These are phyloP conservation scores for Troglohyphantes excavatus DNA, from an alignment of 2,888 invertebrate genomes.

Conservation along the genomic window DNA sequence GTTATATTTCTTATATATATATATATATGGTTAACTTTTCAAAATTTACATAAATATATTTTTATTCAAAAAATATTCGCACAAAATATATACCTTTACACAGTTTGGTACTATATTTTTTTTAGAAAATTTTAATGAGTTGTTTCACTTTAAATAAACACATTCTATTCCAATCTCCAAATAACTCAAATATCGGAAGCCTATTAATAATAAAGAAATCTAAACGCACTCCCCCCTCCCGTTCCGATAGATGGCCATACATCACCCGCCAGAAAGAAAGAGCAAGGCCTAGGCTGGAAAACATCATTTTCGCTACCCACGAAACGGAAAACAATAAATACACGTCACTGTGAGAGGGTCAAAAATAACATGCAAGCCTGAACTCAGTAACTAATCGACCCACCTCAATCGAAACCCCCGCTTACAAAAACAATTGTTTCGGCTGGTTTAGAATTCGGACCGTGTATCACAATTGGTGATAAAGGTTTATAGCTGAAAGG, in stretches of 20 bases:
- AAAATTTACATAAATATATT: too few relatives aligned
- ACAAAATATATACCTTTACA: too few relatives aligned
- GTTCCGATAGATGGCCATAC: slow-evolving; percentile 27
- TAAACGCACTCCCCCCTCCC: slow-evolving; percentile 11
- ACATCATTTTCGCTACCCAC: slow-evolving; percentile 55
- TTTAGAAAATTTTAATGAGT: too few relatives aligned
- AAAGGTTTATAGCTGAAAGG: slow-evolving; percentile 77
- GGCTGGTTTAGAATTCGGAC: slow-evolving; percentile 70
- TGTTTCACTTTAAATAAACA: too few relatives aligned
- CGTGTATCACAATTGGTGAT: slow-evolving; percentile 73
- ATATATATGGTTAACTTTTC: too few relatives aligned
- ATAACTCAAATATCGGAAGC: slow-evolving; percentile 16
- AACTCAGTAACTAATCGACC: slow-evolving; percentile 70
- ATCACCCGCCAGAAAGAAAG: slow-evolving; percentile 42
- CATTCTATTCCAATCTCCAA: too few relatives aligned
- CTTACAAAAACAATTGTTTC: slow-evolving; percentile 71
- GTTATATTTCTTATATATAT: too few relatives aligned
- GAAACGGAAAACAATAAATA: slow-evolving; percentile 59
- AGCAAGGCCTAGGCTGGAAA: slow-evolving; percentile 35
- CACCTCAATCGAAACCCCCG: slow-evolving; percentile 46
- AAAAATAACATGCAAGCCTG: slow-evolving; percentile 60
- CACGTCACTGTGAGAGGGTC: slow-evolving; percentile 46
- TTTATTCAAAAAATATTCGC: too few relatives aligned
- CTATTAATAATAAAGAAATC: slow-evolving; percentile 59
- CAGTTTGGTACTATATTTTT: too few relatives aligned